phyloP scores from a whole-genome alignment of 2,113 vertebrate genomes.

The Pterocles gutturalis region DNA sequence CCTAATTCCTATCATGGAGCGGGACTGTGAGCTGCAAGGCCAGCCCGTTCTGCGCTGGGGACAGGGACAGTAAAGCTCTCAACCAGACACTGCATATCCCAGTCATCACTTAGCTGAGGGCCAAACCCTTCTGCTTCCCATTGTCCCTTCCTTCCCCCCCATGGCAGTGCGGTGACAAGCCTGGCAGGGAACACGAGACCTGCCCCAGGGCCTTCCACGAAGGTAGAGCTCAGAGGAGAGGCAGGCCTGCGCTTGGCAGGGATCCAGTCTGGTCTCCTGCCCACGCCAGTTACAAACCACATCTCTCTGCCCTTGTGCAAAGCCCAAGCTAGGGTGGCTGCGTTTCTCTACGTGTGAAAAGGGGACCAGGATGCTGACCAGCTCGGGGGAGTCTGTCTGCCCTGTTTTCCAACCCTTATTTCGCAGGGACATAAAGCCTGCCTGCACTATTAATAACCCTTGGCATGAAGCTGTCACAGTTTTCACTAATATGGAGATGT shows the following conservation, averaged over 20 bases:
- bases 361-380: neutral
- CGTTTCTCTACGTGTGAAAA: neutral
- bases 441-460: constrained; percentile 51
- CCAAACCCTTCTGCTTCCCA: neutral
- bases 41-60: neutral
- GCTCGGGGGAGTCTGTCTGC: neutral
- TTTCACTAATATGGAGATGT: constrained; percentile 45
- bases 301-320: neutral
- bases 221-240: neutral
- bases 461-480: constrained; percentile 39
- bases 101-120: neutral
- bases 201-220: neutral
- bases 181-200: neutral
- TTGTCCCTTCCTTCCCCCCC: neutral
- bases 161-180: neutral
- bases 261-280: neutral
- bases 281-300: neutral
- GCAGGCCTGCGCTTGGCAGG: neutral
- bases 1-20: neutral
- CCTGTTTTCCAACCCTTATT: neutral
- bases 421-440: constrained; percentile 2
- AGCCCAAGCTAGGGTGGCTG: neutral
- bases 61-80: neutral
- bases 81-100: neutral
- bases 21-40: neutral